Base-by-base conservation (phyloP, 1,140 invertebrate genomes). In the Xylocopa sonorina region DNA sequence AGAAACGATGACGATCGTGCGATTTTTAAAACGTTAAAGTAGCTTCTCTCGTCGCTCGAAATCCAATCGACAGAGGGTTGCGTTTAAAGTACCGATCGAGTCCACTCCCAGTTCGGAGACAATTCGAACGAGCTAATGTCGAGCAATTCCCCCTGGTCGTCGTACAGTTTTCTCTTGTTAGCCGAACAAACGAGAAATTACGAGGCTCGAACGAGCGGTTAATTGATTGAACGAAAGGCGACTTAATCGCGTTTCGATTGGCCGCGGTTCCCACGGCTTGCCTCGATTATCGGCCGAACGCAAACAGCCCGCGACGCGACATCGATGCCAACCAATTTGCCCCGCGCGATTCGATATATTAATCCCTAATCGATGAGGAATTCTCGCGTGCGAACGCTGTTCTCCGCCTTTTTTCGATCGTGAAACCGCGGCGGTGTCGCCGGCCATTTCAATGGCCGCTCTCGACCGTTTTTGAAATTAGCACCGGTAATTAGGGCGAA, bases 161-260 rank as follows among this genome's bases (percentile, higher is more conserved):
- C 14, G 0, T 7, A 58, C 16, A 29, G 16, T 7, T 10, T 10
- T 24, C 29, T 21, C 57, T 34, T 10, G 18, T 57, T 32, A 6
- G 21, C 21, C 32, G 6, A 0, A 32, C 55, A 14, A 60, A 6
- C 7, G 57, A 34, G 21, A 38, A 38, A 60, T 34, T 34, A 60
- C 27, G 32, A 16, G 3, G 12, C n/a, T n/a, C 3, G 3, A 29
- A 18, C 14, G 18, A 16, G 7, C 21, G 3, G 32, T 7, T 32
- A 64, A 75, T 53, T 18, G 72, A 43, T 1, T 29, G 27, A 43
- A 29, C 60, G 3, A 16, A 14, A 51, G 14, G 5, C 72, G 48
- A 43, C 14, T 75, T 75, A 75, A 66, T 75, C 41, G 48, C 27
- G 9, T 66, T 66, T 66, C 48, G 60, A 29, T 21, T 12, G 34